phyloP scores from a whole-genome alignment of 2,888 invertebrate species.

The Dromius quadrimaculatus region DNA sequence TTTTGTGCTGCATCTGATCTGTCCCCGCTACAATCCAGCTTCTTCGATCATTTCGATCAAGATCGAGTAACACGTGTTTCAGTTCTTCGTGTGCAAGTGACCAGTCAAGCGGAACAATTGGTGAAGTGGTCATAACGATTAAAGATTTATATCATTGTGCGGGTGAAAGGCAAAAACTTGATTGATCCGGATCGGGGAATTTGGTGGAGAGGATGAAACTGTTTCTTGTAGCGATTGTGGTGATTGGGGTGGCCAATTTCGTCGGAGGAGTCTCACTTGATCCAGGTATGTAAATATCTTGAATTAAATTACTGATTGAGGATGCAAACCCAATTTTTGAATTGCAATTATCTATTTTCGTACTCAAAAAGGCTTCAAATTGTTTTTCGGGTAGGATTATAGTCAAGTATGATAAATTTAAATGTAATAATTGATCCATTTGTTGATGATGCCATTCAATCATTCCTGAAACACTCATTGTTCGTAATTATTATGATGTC shows the following conservation, averaged over 20 bases:
- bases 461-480: no score
- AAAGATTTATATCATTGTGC: no score
- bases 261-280: constrained; percentile 69
- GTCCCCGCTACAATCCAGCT: neutral
- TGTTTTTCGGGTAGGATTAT: no score
- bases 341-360: no score
- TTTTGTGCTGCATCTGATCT: neutral
- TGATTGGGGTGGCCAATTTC: constrained; percentile 63
- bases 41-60: neutral
- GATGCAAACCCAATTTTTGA: no score
- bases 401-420: no score
- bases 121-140: neutral
- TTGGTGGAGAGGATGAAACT: constrained; percentile 32
- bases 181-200: no score
- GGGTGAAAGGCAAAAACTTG: neutral
- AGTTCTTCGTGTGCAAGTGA: neutral
- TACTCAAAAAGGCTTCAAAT: no score
- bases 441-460: no score
- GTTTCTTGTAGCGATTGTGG: constrained; percentile 58
- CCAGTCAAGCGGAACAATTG: neutral
- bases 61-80: neutral
- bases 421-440: no score
- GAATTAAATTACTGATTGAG: no score
- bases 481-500: no score
- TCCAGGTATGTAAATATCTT: constrained; percentile 69